Base-by-base conservation (phyloP, 2,113 vertebrate genomes). In the Camarhynchus parvulus region DNA sequence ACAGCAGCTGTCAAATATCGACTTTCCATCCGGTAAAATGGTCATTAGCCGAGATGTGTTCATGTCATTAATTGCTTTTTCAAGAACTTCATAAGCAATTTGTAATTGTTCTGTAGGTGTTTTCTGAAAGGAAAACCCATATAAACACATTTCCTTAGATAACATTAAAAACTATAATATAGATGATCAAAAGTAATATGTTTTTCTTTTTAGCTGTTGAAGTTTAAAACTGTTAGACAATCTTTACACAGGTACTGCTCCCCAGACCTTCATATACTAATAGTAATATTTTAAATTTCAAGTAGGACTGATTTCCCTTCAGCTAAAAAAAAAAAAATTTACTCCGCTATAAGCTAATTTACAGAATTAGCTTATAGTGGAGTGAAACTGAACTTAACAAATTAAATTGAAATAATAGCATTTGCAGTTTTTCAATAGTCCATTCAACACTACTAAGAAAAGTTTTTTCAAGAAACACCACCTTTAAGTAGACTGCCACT, bases 71-170 rank as follows among this genome's bases (percentile, higher is more conserved):
- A 99, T 97, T 70, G 98, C 97, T 84, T 96, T 98, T 49, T 98
- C 97, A n/a, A 98, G 97, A 82, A 98, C 92, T 89, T 98, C 94
- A 96, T 98, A 98, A 66, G 97, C 98, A 93, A 97, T 96, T 77
- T 96, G 87, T 62, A 99, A 96, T 90, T 98, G 97, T 75, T 98
- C 98, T 74, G 30, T 33, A 11, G 96, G 92, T 16, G 96, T 95
- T 95, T 94, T 98, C 99, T 99, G 91, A 94, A 97, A 96, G 62
- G 23, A 92, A 97, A 96, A 87, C 33, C 86, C 42, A 95, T 24
- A 91, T 15, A 90, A 94, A 94, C 8, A 77, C 2, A 7, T 72
- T 77, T 76, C 58, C 50, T 66, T 61, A 68, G 35, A 35, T 15
- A 85, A 44, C 15, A 69, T 35, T 62, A 62, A 66, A 89, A 79